Conservation (phyloP, 2,888 invertebrate species). For the Mystacides longicornis region DNA sequence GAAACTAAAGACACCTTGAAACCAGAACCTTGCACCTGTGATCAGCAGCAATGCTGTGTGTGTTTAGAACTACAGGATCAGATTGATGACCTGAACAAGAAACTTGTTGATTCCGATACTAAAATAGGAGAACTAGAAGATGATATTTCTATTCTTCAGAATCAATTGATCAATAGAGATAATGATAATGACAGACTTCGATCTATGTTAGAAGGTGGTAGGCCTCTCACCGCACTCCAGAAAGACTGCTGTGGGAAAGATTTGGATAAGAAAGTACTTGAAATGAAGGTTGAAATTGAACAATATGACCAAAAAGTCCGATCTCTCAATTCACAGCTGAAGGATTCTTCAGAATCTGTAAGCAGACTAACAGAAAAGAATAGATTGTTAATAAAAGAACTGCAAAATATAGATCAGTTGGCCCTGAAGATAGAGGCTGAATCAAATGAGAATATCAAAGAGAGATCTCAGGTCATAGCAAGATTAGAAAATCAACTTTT, state of each 20-base stretch:
- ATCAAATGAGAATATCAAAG: slow-evolving; percentile 60
- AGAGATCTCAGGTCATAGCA: slow-evolving; percentile 53
- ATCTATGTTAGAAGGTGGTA: slow-evolving; percentile 62
- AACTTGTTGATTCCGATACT: slow-evolving; percentile 40
- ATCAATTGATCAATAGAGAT: slow-evolving; percentile 50
- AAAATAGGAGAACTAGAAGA: slow-evolving; percentile 39
- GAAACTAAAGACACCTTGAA: slow-evolving; percentile 16
- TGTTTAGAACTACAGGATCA: slow-evolving; percentile 39
- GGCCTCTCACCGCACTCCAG: slow-evolving; percentile 54
- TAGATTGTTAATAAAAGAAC: slow-evolving; percentile 59
- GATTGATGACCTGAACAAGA: slow-evolving; percentile 39
- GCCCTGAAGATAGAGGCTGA: slow-evolving; percentile 70
- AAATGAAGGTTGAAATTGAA: slow-evolving; percentile 52
- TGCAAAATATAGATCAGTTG: slow-evolving; percentile 64
- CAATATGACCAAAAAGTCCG: slow-evolving; percentile 54
- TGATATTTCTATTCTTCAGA: slow-evolving; percentile 39
- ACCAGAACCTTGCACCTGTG: slow-evolving; percentile 5
- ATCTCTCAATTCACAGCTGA: slow-evolving; percentile 41
- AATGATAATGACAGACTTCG: slow-evolving; percentile 64
- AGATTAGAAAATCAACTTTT: slow-evolving; percentile 50
- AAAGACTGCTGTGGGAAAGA: slow-evolving; percentile 60
- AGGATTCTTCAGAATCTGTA: slow-evolving; percentile 57
- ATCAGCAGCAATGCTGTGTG: slow-evolving; percentile 23
- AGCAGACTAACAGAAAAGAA: slow-evolving; percentile 67
- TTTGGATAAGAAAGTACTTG: slow-evolving; percentile 47